A percentile compares a stretch with the other conserved stretches of the same genome.
phyloP scores from a whole-genome alignment of 2,888 invertebrate species.

The Schizaphis graminum region DNA sequence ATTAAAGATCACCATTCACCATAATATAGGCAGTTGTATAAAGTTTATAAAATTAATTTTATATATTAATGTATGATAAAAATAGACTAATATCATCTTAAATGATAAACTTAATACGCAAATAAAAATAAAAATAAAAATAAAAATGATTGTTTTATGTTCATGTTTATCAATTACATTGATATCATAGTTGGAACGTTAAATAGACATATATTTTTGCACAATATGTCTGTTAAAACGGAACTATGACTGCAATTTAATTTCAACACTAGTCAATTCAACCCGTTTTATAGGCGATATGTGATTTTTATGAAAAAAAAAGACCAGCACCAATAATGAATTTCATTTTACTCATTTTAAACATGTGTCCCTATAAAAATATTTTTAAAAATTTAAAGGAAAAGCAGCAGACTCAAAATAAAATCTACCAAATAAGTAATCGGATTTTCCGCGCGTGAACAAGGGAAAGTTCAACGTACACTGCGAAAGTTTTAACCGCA shows the following conservation, averaged over 20 bases:
- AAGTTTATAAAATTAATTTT: not conserved
- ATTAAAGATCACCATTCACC: not conserved
- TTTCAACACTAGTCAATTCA: not conserved
- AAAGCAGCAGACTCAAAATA: constrained; percentile 10
- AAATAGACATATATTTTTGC: not conserved
- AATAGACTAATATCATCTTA: not conserved
- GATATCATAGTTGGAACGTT: not conserved
- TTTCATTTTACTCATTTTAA: not conserved
- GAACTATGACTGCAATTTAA: not conserved
- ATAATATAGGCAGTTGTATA: not conserved
- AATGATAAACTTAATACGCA: not conserved
- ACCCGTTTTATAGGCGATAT: not conserved
- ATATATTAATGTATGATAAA: not conserved
- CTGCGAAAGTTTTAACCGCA: constrained; percentile 55
- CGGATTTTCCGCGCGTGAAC: constrained; percentile 40
- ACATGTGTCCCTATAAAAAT: not conserved
- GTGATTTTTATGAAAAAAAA: not conserved
- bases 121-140: not conserved
- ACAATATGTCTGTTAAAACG: not conserved
- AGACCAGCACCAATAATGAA: not conserved
- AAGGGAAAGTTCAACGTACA: constrained; percentile 48
- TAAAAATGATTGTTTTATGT: not conserved
- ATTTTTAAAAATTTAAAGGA: not conserved
- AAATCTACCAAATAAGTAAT: constrained; percentile 44
- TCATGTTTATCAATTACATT: not conserved